Conservation (phyloP, 2,797 vertebrate species). For the Gallinago solitaria region DNA sequence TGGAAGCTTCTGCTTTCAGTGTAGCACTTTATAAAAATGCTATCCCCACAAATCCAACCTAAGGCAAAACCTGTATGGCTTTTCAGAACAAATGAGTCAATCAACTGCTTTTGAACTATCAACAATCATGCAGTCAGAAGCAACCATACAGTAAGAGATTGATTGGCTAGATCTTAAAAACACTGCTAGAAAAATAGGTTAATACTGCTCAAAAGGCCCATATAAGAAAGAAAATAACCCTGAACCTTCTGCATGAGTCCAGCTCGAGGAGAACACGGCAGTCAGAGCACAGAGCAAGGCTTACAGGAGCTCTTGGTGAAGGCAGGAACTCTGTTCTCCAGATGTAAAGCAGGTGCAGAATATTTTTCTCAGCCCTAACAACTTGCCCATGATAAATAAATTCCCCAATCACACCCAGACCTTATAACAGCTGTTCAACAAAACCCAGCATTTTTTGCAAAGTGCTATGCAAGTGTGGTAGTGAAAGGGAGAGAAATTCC, state of each 20-base stretch:
- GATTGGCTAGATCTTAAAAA: neutral
- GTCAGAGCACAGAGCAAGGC: neutral
- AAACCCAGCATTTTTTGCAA: neutral
- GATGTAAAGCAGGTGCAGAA: rapidly evolving
- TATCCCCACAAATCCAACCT: neutral
- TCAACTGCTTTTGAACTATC: rapidly evolving
- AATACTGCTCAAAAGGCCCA: neutral
- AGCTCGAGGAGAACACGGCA: rapidly evolving
- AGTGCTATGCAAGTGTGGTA: neutral
- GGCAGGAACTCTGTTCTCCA: neutral
- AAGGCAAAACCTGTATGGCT: neutral
- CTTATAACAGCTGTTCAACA: neutral
- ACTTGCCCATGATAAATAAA: neutral
- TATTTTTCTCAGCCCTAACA: neutral
- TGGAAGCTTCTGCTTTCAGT: neutral
- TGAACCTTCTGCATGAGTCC: neutral
- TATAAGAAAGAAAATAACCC: neutral
- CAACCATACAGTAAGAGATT: neutral
- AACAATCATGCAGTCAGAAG: neutral
- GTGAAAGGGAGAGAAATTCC: neutral
- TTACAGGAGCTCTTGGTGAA: rapidly evolving
- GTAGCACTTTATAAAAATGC: rapidly evolving
- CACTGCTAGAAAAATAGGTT: neutral
- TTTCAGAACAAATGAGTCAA: neutral
- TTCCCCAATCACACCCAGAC: neutral